phyloP scores from a whole-genome alignment of 2,888 invertebrate genomes.

The Ophion ventricosus region DNA sequence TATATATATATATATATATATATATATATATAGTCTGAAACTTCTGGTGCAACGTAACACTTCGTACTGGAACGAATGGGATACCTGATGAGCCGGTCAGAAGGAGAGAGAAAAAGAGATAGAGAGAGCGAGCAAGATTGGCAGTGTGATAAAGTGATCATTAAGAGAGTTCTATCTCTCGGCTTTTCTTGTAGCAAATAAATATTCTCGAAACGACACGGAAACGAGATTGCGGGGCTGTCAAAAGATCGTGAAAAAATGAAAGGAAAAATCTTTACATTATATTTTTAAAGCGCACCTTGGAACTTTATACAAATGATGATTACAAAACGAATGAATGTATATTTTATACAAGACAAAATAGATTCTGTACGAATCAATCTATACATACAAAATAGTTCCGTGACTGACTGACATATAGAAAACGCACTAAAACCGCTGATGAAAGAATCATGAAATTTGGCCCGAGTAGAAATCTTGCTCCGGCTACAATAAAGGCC shows the following conservation, averaged over 20 bases:
- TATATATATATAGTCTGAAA: conserved; percentile 14
- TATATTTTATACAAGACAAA: too few relatives aligned
- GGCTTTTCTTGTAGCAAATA: conserved; percentile 44
- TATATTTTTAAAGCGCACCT: too few relatives aligned
- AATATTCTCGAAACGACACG: not conserved
- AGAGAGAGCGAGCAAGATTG: not conserved
- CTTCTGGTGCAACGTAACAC: not conserved
- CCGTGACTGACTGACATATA: too few relatives aligned
- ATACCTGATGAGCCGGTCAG: conserved; percentile 42
- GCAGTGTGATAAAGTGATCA: conserved; percentile 46
- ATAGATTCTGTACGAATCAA: too few relatives aligned
- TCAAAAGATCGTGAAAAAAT: conserved; percentile 19
- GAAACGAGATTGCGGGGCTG: not conserved
- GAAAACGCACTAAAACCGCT: too few relatives aligned
- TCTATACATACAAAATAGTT: too few relatives aligned
- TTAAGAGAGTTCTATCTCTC: conserved; percentile 41
- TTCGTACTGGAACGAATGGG: conserved; percentile 29
- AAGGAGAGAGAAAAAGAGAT: not conserved
- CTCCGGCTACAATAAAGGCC: too few relatives aligned
- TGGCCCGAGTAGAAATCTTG: too few relatives aligned
- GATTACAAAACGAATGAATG: too few relatives aligned
- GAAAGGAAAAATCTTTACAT: conserved; percentile 10
- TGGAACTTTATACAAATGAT: too few relatives aligned
- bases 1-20: conserved; percentile 3
- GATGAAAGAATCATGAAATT: too few relatives aligned